Conservation (phyloP, 2,113 vertebrate genomes). For the Kobus ellipsiprymnus region DNA sequence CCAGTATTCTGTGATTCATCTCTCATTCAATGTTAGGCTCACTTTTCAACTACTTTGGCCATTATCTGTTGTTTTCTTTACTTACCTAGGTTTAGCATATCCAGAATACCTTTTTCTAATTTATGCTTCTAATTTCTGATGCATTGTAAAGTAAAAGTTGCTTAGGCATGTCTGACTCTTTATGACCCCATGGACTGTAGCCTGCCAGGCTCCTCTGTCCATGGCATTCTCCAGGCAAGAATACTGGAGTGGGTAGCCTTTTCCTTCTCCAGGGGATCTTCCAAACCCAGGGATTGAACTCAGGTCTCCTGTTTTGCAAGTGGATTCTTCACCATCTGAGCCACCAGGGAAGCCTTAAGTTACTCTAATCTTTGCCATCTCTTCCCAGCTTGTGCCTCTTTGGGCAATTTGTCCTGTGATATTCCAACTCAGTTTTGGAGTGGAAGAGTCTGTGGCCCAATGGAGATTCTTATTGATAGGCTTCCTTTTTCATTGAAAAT, state of each 20-base stretch:
- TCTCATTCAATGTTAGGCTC: background rate
- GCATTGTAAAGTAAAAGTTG: background rate
- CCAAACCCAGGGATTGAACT: background rate
- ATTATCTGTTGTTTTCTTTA: background rate
- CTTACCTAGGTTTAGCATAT: background rate
- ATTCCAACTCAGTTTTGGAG: background rate
- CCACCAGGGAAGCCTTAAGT: background rate
- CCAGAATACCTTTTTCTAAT: background rate
- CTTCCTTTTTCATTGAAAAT: constrained; percentile 23
- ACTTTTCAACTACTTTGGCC: background rate
- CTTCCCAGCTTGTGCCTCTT: background rate
- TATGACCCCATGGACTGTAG: background rate
- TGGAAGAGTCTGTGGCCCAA: background rate
- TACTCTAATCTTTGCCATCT: background rate
- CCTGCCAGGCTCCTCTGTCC: background rate
- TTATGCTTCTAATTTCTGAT: background rate
- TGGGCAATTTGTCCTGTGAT: background rate
- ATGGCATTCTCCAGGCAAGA: background rate
- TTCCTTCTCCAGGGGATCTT: background rate
- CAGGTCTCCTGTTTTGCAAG: background rate
- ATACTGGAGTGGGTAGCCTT: background rate
- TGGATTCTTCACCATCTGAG: background rate
- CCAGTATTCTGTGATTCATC: background rate
- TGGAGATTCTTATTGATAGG: background rate
- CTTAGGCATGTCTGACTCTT: background rate